Evolutionary conservation across 2,888 invertebrate species (phyloP), one percentile per base, ranked within the genome.

Genomic region (Argyra leucocephala): DNA sequence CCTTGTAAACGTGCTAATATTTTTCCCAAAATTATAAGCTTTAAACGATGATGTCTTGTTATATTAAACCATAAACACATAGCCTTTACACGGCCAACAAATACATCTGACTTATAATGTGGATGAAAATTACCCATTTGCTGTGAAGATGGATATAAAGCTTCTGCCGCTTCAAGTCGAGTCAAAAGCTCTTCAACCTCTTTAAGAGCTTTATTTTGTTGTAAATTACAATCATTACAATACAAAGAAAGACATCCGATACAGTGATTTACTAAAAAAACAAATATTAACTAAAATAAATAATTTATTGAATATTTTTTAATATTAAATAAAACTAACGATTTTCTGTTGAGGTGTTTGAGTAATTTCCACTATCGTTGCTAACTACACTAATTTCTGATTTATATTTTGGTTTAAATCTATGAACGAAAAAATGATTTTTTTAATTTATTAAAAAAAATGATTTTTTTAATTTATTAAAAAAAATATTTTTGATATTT

Each of bases 51-150:
- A 77, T 93, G 91, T 71, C 86, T 85, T 0, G 91, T 91, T 76
- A 91, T 89, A 79, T 96, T 96, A 78, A 90, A 90, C 95, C 96
- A 96, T 3, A 94, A 82, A 74, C 91, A 93, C 85, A 96, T 87
- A 15, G 93, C 89, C 81, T 86, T 81, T 36, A 81, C 80, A 57
- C 76, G 76, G 2, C 76, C 77, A 60, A 80, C 75, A 72, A 78
- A 80, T 65, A 72, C 74, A 66, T 75, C 76, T 24, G 76, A 78
- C 67, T 77, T 78, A 69, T 79, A 79, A 21, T 88, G 81, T 18
- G 89, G 88, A 81, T 89, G 90, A 67, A 89, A 85, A 7, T 80
- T 81, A 0, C 86, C 89, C 81, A 95, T 89, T 23, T 91, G 89
- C 71, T 88, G 86, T 64, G 87, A 87, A 6, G 93, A 93, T 0